Evolutionary conservation across 2,888 invertebrate genomes (phyloP).

Genomic region (Ophonus ardosiacus): DNA sequence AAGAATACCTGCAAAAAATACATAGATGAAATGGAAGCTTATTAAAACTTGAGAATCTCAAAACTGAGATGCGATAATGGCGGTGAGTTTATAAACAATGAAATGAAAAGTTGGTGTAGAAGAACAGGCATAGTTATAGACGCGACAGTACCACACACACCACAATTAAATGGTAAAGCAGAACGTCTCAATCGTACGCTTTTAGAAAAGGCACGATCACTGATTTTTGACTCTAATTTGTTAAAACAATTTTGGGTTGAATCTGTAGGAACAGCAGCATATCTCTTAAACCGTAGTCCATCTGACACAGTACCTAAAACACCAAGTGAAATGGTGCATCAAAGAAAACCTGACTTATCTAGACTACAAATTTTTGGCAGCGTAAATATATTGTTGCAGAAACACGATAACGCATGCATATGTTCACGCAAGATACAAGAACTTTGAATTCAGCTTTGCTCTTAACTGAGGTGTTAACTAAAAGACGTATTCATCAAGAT

Average conservation of each 20-base stretch:
- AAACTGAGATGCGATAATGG: constrained; percentile 68
- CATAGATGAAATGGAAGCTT: constrained; percentile 65
- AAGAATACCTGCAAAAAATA: constrained; percentile 65
- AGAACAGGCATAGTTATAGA: too few species aligned
- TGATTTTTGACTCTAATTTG: constrained; percentile 61
- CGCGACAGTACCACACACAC: too few species aligned
- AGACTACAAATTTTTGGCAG: constrained; percentile 67
- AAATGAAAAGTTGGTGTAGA: constrained; percentile 65
- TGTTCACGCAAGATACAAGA: constrained; percentile 70
- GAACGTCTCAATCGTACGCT: constrained; percentile 55
- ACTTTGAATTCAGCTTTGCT: constrained; percentile 71
- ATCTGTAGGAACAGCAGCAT: constrained; percentile 64
- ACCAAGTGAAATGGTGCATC: constrained; percentile 67
- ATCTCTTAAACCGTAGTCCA: constrained; percentile 66
- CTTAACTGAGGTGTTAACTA: constrained; percentile 71
- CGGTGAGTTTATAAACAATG: constrained; percentile 65
- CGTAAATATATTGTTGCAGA: constrained; percentile 70
- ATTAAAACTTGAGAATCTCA: constrained; percentile 63
- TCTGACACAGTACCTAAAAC: constrained; percentile 63
- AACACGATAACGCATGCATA: constrained; percentile 70
- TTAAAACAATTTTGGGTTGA: constrained; percentile 66
- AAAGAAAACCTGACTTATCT: constrained; percentile 66
- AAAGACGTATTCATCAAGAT: constrained; percentile 72
- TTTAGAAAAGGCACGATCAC: constrained; percentile 44
- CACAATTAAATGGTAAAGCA: constrained; percentile 58